A percentile compares a stretch with the other conserved stretches of the same genome.
Evolutionary conservation across 1,140 invertebrate genomes (phyloP).

Genomic region (Solen grandis): DNA sequence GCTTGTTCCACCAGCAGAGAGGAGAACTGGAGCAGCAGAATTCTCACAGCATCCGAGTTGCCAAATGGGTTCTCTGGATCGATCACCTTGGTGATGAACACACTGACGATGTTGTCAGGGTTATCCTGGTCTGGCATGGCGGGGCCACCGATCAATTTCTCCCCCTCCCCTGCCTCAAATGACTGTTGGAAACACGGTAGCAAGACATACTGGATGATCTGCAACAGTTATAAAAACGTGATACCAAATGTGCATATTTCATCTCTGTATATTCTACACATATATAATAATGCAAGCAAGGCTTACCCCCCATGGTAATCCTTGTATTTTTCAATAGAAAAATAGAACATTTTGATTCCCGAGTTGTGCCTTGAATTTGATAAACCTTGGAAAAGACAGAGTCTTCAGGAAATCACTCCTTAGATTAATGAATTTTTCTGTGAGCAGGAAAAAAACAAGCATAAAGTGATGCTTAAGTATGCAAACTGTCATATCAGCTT

Average conservation of each 20-base stretch:
- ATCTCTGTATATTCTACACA: not conserved
- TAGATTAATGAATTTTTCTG: too few relatives aligned
- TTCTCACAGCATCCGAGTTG: constrained; percentile 94
- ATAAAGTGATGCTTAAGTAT: too few relatives aligned
- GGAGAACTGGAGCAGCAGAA: constrained; percentile 96
- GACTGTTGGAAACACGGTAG: constrained; percentile 96
- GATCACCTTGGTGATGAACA: constrained; percentile 94
- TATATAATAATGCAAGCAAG: not conserved
- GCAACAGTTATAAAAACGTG: not conserved
- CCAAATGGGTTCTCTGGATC: constrained; percentile 95
- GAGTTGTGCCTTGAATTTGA: not conserved
- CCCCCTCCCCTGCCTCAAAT: constrained; percentile 95
- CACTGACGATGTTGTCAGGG: constrained; percentile 94
- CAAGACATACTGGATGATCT: constrained; percentile 94
- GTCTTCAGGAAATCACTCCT: not conserved
- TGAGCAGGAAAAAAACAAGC: too few relatives aligned
- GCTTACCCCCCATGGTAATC: too few relatives aligned
- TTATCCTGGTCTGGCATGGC: constrained; percentile 92
- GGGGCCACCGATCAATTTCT: constrained; percentile 87
- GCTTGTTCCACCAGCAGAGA: constrained; percentile 97
- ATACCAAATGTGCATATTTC: not conserved
- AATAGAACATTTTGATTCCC: too few relatives aligned
- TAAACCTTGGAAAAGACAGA: not conserved
- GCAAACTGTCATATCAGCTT: too few relatives aligned
- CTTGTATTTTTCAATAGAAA: too few relatives aligned